These are phyloP conservation scores for Xenus cinereus DNA, from an alignment of 2,113 vertebrate species.

Conservation along the genomic window DNA sequence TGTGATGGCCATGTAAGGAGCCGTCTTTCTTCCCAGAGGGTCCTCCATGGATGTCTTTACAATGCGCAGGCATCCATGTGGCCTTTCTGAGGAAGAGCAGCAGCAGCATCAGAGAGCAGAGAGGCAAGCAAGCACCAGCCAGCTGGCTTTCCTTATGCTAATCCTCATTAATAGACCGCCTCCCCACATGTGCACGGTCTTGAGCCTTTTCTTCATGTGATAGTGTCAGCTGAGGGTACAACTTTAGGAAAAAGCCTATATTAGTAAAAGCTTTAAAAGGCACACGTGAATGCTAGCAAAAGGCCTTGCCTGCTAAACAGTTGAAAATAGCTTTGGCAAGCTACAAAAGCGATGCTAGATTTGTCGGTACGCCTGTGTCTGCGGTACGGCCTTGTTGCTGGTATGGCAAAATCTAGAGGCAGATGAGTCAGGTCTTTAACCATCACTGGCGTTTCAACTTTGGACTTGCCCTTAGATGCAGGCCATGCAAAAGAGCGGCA, in stretches of 20 bases:
- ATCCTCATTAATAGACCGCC: background rate
- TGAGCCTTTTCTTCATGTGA: background rate
- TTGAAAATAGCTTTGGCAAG: background rate
- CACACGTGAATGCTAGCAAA: background rate
- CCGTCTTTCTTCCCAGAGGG: background rate
- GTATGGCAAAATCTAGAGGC: background rate
- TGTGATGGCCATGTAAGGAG: background rate
- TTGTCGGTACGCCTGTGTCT: background rate
- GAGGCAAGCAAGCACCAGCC: background rate
- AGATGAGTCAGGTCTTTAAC: background rate
- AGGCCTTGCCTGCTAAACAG: background rate
- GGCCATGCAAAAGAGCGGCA: background rate
- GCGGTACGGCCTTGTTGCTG: background rate
- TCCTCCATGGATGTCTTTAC: background rate
- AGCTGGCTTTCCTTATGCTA: background rate
- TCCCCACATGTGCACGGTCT: rapidly evolving
- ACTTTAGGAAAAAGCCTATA: background rate
- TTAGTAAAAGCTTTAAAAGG: background rate
- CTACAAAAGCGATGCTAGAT: background rate
- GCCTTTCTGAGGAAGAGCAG: background rate
- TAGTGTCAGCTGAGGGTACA: background rate
- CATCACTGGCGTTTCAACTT: background rate
- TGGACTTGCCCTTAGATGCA: background rate
- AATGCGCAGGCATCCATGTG: background rate
- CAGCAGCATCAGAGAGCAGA: background rate